Evolutionary conservation across 2,797 vertebrate species (phyloP).

Genomic region (Sebastes steindachneri): DNA sequence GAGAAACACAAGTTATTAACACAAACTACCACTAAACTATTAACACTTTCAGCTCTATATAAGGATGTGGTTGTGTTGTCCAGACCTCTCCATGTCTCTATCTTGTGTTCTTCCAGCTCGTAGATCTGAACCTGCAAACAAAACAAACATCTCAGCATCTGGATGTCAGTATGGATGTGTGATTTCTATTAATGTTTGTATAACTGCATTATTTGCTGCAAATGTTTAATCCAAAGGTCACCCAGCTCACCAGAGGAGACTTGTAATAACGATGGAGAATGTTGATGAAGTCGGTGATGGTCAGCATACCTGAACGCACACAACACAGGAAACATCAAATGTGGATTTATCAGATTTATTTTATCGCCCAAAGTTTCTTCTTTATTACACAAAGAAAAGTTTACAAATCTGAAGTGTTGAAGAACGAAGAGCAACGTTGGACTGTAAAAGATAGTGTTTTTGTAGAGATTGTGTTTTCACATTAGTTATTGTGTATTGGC

Average conservation of each 20-base stretch:
- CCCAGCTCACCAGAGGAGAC: conserved; percentile 90
- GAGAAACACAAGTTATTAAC: neutral
- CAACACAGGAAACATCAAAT: neutral
- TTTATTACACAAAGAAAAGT: neutral
- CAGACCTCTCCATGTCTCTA: conserved; percentile 97
- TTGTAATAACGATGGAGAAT: conserved; percentile 97
- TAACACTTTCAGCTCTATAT: neutral
- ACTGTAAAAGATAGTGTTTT: neutral
- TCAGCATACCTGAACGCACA: conserved; percentile 91
- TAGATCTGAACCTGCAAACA: conserved; percentile 94
- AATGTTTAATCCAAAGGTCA: neutral
- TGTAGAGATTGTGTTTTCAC: too few relatives aligned
- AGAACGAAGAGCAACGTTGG: neutral
- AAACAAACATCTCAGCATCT: conserved; percentile 21
- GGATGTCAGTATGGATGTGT: neutral
- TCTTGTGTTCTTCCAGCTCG: conserved; percentile 96
- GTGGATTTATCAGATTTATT: neutral
- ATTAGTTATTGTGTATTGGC: too few relatives aligned
- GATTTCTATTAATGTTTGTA: neutral
- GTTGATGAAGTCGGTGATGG: conserved; percentile 99
- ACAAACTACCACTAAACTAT: neutral
- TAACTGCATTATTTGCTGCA: neutral
- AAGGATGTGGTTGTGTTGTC: neutral
- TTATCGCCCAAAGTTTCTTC: neutral
- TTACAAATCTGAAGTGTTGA: too few relatives aligned